Conservation (phyloP, 2,113 vertebrate genomes). For the Lepisosteus osseus region DNA sequence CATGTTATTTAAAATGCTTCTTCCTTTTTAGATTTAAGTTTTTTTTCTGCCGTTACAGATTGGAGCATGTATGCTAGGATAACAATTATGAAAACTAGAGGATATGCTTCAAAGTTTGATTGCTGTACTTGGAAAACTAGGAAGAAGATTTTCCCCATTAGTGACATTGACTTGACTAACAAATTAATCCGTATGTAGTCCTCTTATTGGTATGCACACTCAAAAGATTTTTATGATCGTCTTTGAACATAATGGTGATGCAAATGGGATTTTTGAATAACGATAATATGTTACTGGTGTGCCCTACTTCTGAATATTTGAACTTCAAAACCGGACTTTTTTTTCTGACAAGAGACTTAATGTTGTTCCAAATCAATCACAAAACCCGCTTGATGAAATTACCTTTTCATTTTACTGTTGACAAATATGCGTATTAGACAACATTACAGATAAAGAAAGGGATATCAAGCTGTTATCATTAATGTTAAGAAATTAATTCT, state of each 20-base stretch:
- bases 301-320: no score
- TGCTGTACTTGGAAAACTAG: background rate
- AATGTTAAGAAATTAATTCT: no score
- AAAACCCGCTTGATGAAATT: slow-evolving; percentile 34
- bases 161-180: background rate
- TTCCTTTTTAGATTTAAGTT: no score
- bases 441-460: no score
- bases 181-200: slow-evolving; percentile 10
- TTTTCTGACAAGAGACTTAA: slow-evolving; percentile 30
- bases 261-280: slow-evolving; percentile 53
- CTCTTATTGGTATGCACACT: slow-evolving; percentile 48
- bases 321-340: no score
- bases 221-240: slow-evolving; percentile 56
- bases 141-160: background rate
- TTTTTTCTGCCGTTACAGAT: background rate
- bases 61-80: background rate
- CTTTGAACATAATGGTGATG: slow-evolving; percentile 50
- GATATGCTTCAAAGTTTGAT: background rate
- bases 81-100: background rate
- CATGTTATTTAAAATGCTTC: background rate
- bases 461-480: no score
- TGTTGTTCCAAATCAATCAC: slow-evolving; percentile 50
- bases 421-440: background rate
- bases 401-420: slow-evolving; percentile 13
- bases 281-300: no score